A percentile compares a stretch with the other conserved stretches of the same genome.
These are phyloP conservation scores for Heptranchias perlo DNA, from an alignment of 2,113 vertebrate species.

Conservation along the genomic window DNA sequence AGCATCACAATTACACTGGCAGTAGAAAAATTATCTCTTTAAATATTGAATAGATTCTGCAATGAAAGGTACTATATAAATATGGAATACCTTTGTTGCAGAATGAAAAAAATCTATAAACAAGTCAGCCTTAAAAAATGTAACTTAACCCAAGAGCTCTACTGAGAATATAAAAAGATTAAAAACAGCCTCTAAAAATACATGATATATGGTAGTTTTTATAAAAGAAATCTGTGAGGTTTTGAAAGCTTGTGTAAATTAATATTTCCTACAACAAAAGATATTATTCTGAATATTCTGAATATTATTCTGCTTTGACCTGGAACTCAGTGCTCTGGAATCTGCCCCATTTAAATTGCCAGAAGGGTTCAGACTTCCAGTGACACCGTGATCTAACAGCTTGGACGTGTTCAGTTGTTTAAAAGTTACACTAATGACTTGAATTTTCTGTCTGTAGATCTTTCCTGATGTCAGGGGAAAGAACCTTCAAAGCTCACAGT, in stretches of 20 bases:
- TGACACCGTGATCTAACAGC: not conserved
- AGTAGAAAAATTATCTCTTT: slow-evolving; percentile 14
- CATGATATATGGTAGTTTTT: not conserved
- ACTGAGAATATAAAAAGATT: not conserved
- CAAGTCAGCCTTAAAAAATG: slow-evolving; percentile 28
- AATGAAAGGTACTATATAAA: slow-evolving; percentile 23
- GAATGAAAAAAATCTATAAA: slow-evolving; percentile 28
- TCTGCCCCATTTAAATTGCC: not conserved
- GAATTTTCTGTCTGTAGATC: not conserved
- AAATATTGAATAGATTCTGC: slow-evolving; percentile 28
- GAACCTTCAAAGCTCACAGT: not conserved
- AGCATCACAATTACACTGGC: not conserved
- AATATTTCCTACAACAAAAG: slow-evolving; percentile 1
- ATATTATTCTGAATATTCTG: not conserved
- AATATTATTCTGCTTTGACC: not conserved
- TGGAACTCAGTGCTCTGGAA: not conserved
- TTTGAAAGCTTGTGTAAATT: slow-evolving; percentile 23
- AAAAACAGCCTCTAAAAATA: not conserved
- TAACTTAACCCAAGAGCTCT: not conserved
- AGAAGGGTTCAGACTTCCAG: not conserved
- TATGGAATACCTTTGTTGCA: slow-evolving; percentile 12
- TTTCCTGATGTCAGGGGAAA: not conserved
- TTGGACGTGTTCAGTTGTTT: not conserved
- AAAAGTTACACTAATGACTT: not conserved
- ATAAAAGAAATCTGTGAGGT: not conserved